A percentile compares a stretch with the other conserved stretches of the same genome.
Conservation (phyloP, 1,140 invertebrate species). For the Drosophila sp. region DNA sequence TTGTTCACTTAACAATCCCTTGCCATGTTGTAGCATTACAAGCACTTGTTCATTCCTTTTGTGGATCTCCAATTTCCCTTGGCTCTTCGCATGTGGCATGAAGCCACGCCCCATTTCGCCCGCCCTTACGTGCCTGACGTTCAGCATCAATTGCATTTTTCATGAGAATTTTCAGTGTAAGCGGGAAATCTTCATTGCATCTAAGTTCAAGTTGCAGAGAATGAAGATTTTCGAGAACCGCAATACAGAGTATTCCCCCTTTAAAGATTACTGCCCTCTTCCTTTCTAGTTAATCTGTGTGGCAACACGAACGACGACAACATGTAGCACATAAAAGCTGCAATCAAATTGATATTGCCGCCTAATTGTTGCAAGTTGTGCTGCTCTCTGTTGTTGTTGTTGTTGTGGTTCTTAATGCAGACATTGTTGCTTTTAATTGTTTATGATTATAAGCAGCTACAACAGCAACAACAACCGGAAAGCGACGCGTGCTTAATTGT, state of each 20-base stretch:
- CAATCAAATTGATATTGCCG: constrained; percentile 40
- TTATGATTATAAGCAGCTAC: constrained; percentile 56
- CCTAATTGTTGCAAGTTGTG: constrained; percentile 27
- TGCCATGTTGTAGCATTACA: no score
- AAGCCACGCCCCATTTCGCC: constrained; percentile 64
- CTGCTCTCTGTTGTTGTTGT: neutral
- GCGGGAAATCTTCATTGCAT: constrained; percentile 62
- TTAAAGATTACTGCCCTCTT: neutral
- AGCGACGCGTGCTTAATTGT: constrained; percentile 75
- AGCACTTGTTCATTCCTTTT: neutral
- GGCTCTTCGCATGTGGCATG: constrained; percentile 22
- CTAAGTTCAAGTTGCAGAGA: neutral
- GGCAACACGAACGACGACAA: no score
- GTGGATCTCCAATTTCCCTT: neutral
- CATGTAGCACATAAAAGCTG: neutral
- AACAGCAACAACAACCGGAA: constrained; percentile 18
- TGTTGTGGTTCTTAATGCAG: constrained; percentile 31
- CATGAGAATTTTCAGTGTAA: constrained; percentile 56
- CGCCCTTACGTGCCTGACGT: constrained; percentile 62
- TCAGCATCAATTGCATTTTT: constrained; percentile 77
- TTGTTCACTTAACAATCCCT: no score
- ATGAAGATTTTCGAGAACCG: neutral
- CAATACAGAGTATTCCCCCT: neutral
- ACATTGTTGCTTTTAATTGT: constrained; percentile 59
- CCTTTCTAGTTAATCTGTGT: neutral